Evolutionary conservation across 2,113 vertebrate species (phyloP), one percentile per base, ranked within the genome.

Genomic region (Romanogobio albipinnatus): DNA sequence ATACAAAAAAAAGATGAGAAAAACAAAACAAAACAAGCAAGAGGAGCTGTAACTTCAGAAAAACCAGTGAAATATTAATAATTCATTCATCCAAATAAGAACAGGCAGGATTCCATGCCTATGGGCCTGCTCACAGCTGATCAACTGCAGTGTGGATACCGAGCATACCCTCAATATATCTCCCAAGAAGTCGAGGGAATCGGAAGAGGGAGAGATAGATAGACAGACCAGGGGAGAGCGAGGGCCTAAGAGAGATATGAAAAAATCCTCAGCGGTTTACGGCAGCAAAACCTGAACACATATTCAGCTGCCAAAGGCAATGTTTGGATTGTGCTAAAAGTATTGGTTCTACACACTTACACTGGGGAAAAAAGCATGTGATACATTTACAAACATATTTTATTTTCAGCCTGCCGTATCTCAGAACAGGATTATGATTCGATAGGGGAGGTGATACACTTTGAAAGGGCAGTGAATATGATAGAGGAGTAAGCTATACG

Each of bases 21-120:
- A 56, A 64, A 59, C 39, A 68, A 84, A 47, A 66, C 56, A 74
- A 59, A 61, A 36, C 75, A 64, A 80, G 73, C 62, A 49, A 68
- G 11, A 79, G 22, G 59, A 81, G 22, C 84, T 81, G 77, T 87
- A 77, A 90, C 83, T 87, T 79, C 82, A 84, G 85, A 87, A 87
- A 88, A 92, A 91, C 84, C 47, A 33, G 86, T 77, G 84, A 84
- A 47, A 62, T 89, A 92, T 95, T 90, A 94, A 93, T 91, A 94
- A 94, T 93, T 92, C 81, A 94, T 93, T 86, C 76, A 87, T 89
- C 87, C 86, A 91, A 92, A 92, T 90, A 92, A 91, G 89, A 84
- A 82, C 68, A 89, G 89, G 84, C 80, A 66, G 88, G 87, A 88
- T 90, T 83, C 79, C 77, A 79, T 84, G 91, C 90, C 71, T 76